Evolutionary conservation across 2,888 invertebrate genomes (phyloP).

Genomic region (Caenorhabditis sp.): DNA sequence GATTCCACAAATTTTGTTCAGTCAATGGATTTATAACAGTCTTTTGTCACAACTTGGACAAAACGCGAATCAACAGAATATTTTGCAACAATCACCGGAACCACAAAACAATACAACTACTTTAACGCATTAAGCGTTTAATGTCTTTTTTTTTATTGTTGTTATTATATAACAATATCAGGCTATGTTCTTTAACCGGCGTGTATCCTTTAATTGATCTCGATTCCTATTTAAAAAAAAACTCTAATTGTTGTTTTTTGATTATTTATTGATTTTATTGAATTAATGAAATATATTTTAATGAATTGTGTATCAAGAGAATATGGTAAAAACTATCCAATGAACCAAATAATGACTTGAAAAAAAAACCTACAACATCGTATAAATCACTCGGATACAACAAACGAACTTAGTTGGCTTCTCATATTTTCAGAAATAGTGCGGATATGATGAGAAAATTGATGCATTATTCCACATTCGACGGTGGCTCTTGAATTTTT

Average conservation of each 20-base stretch:
- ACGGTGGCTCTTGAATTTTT: too few relatives aligned
- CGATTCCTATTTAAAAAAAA: background rate
- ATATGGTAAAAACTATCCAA: too few relatives aligned
- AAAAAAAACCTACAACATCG: too few relatives aligned
- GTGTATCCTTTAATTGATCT: background rate
- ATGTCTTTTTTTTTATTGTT: background rate
- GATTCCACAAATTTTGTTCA: background rate
- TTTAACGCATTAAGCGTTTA: background rate
- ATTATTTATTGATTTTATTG: background rate
- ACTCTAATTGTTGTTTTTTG: background rate
- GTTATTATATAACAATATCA: background rate
- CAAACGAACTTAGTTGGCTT: too few relatives aligned
- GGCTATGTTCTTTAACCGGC: slow-evolving; percentile 1
- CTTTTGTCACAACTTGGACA: background rate
- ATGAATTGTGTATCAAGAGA: too few relatives aligned
- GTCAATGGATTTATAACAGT: background rate
- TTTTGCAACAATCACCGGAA: background rate
- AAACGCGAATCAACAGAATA: background rate
- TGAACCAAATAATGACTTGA: too few relatives aligned
- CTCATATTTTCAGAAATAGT: too few relatives aligned
- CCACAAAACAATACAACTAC: background rate
- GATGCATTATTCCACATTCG: too few relatives aligned
- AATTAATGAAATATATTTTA: background rate
- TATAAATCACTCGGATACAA: too few relatives aligned
- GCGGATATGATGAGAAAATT: too few relatives aligned